Percentiles rank a stretch among this genome's conserved stretches.
phyloP scores from a whole-genome alignment of 2,888 invertebrate species.

The Eupithecia subfuscata region DNA sequence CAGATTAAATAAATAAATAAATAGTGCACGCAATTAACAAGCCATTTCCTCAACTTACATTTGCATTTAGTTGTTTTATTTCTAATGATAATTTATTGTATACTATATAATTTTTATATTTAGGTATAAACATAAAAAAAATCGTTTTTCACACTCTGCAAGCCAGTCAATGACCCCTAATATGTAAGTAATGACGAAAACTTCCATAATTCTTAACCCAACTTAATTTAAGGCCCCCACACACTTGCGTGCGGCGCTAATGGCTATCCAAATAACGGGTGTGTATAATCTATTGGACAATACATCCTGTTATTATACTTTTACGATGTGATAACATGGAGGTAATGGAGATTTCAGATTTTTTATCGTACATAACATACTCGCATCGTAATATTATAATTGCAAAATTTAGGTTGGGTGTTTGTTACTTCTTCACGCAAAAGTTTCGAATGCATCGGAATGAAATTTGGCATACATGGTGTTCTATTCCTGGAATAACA shows the following conservation, averaged over 20 bases:
- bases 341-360: conserved; percentile 18
- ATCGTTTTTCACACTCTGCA: not conserved
- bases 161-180: conserved; percentile 27
- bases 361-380: not conserved
- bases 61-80: no score
- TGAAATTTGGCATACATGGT: not conserved
- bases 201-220: conserved; percentile 38
- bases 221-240: conserved; percentile 43
- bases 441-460: not conserved
- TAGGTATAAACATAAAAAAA: not conserved
- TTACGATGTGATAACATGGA: conserved; percentile 37
- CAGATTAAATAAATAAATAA: no score
- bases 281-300: conserved; percentile 46
- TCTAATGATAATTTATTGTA: no score
- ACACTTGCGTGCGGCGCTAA: conserved; percentile 46
- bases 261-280: conserved; percentile 47
- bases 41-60: no score
- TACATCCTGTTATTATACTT: conserved; percentile 41
- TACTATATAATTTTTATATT: not conserved
- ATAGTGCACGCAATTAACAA: no score
- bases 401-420: not conserved
- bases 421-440: not conserved
- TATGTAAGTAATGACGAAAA: conserved; percentile 31
- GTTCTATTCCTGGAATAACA: no score
- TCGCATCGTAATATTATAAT: not conserved